Percentiles rank a stretch among this genome's conserved stretches.
Conservation (phyloP, 2,113 vertebrate genomes). For the Gallinago paraguaiae region DNA sequence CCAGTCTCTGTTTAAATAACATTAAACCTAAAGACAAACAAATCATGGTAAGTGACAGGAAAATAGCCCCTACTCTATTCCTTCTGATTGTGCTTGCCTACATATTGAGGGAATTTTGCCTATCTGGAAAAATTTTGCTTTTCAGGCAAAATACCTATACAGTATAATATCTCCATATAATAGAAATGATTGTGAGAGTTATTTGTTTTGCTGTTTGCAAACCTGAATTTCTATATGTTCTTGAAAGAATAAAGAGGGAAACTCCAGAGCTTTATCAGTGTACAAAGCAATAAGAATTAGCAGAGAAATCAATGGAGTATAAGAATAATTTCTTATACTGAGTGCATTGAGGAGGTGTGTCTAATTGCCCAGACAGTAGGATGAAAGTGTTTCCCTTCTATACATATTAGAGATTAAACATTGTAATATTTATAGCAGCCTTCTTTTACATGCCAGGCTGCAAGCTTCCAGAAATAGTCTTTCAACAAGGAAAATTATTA, state of each 20-base stretch:
- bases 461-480: background rate
- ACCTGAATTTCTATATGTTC: background rate
- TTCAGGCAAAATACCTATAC: background rate
- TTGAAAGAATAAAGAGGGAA: background rate
- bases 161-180: background rate
- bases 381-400: background rate
- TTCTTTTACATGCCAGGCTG: background rate
- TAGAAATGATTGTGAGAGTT: background rate
- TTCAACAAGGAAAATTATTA: constrained; percentile 4
- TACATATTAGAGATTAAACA: background rate
- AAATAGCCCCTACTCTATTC: background rate
- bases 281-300: background rate
- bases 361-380: background rate
- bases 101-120: background rate
- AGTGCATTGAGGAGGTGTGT: background rate
- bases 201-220: background rate
- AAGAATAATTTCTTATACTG: background rate
- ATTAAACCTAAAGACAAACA: background rate
- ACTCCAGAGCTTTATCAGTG: background rate
- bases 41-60: background rate
- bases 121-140: background rate
- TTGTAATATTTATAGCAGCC: background rate
- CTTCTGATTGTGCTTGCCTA: background rate
- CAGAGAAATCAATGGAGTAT: background rate
- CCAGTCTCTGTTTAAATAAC: background rate